A percentile compares a stretch with the other conserved stretches of the same genome.
These are phyloP conservation scores for Bradypodion ventrale DNA, from an alignment of 2,797 vertebrate genomes.

Conservation along the genomic window DNA sequence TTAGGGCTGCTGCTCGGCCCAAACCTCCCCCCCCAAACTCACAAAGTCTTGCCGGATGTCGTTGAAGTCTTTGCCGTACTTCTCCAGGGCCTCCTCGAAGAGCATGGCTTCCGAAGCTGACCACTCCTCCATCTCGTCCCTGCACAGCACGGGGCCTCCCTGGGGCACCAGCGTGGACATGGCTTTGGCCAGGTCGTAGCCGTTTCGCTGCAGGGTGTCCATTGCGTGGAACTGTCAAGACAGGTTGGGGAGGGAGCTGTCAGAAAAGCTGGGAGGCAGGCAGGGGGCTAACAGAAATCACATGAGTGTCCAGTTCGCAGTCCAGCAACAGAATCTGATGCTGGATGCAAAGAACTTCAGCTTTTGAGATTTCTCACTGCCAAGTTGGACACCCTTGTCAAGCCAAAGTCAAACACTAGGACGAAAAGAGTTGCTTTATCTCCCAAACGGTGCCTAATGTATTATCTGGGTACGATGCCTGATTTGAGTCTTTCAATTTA, in stretches of 20 bases:
- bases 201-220: slow-evolving; percentile 92
- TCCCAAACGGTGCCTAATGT: background rate
- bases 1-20: background rate
- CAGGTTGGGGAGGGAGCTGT: background rate
- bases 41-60: slow-evolving; percentile 97
- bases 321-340: background rate
- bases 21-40: slow-evolving; percentile 60
- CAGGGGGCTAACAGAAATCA: rapidly evolving
- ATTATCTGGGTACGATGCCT: background rate
- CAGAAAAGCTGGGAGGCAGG: no score
- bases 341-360: no score
- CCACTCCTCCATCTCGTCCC: slow-evolving; percentile 98
- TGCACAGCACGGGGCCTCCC: slow-evolving; percentile 91
- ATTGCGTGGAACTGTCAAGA: slow-evolving; percentile 87
- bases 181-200: slow-evolving; percentile 90
- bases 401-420: no score
- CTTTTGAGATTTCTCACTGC: no score
- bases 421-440: no score
- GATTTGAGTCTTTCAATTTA: background rate
- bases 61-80: slow-evolving; percentile 95
- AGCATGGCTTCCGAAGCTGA: slow-evolving; percentile 95
- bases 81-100: slow-evolving; percentile 94
- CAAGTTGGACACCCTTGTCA: background rate
- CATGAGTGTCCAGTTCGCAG: background rate
- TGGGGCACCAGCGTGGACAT: slow-evolving; percentile 95